Evolutionary conservation across 2,888 invertebrate genomes (phyloP).

Genomic region (Eupithecia subumbrata): DNA sequence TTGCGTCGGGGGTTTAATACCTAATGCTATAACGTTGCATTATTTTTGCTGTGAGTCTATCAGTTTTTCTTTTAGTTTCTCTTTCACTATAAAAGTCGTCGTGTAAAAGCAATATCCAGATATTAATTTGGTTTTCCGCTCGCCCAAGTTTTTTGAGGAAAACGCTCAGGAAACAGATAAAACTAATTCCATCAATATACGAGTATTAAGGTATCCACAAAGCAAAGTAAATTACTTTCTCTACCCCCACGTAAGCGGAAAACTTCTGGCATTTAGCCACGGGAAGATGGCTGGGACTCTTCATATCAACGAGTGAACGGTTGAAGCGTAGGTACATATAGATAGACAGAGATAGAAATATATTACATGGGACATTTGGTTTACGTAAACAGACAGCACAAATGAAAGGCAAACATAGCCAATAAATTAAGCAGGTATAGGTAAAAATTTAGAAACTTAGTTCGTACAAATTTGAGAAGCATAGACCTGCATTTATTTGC

Average conservation of each 20-base stretch:
- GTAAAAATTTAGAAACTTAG: too few relatives aligned
- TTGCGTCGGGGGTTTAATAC: too few relatives aligned
- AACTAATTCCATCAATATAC: conserved; percentile 47
- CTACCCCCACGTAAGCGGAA: conserved; percentile 48
- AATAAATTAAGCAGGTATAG: too few relatives aligned
- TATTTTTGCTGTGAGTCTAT: background rate
- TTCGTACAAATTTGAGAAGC: too few relatives aligned
- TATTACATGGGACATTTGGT: too few relatives aligned
- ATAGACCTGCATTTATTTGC: too few relatives aligned
- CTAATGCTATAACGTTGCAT: background rate
- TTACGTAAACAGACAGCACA: too few relatives aligned
- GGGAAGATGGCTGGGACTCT: conserved; percentile 2
- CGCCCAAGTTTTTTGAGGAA: conserved; percentile 34
- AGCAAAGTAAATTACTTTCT: conserved; percentile 48
- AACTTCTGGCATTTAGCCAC: conserved; percentile 41
- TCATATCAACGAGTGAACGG: background rate
- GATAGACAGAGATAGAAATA: too few relatives aligned
- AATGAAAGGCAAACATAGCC: too few relatives aligned
- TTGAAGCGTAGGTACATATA: too few relatives aligned
- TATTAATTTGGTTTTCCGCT: conserved; percentile 29
- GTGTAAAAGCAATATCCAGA: conserved; percentile 8
- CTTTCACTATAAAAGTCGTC: background rate
- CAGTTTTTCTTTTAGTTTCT: background rate
- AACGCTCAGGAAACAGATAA: conserved; percentile 39
- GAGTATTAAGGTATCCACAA: conserved; percentile 45